These are phyloP conservation scores for Serilophus lunatus DNA, from an alignment of 2,113 vertebrate genomes.

Conservation along the genomic window DNA sequence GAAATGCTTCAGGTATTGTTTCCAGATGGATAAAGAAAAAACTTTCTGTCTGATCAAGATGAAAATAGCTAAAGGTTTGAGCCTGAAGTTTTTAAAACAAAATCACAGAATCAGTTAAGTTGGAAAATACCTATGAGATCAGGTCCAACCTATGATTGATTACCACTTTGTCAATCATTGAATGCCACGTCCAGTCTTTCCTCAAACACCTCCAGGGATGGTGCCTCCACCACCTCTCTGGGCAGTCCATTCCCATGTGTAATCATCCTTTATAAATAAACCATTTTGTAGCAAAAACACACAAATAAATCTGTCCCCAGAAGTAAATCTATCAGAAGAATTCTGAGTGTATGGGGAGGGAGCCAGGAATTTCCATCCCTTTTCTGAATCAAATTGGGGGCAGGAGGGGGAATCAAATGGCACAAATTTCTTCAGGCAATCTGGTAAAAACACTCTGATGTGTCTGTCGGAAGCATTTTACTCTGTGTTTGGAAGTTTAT, in stretches of 20 bases:
- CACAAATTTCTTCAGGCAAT: conserved; percentile 27
- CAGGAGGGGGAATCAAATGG: not conserved
- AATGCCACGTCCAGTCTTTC: not conserved
- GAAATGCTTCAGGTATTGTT: not conserved
- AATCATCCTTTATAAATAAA: not conserved
- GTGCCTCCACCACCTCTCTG: not conserved
- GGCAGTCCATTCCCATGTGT: not conserved
- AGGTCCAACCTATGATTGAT: not conserved
- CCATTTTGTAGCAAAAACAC: not conserved
- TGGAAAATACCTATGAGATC: not conserved
- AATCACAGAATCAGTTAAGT: not conserved
- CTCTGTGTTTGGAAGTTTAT: conserved; percentile 54
- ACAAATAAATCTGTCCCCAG: not conserved
- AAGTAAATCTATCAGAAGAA: not conserved
- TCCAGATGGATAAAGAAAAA: not conserved
- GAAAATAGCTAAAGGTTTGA: not conserved
- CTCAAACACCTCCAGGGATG: not conserved
- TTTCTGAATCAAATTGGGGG: not conserved
- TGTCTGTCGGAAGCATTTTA: conserved; percentile 17
- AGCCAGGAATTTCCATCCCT: not conserved
- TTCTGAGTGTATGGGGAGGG: not conserved
- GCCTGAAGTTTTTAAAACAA: not conserved
- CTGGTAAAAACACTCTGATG: conserved; percentile 19
- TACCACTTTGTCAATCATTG: not conserved
- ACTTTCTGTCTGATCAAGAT: not conserved